A percentile compares a stretch with the other conserved stretches of the same genome.
phyloP scores from a whole-genome alignment of 2,797 vertebrate genomes.

The Gephyroberyx darwinii region DNA sequence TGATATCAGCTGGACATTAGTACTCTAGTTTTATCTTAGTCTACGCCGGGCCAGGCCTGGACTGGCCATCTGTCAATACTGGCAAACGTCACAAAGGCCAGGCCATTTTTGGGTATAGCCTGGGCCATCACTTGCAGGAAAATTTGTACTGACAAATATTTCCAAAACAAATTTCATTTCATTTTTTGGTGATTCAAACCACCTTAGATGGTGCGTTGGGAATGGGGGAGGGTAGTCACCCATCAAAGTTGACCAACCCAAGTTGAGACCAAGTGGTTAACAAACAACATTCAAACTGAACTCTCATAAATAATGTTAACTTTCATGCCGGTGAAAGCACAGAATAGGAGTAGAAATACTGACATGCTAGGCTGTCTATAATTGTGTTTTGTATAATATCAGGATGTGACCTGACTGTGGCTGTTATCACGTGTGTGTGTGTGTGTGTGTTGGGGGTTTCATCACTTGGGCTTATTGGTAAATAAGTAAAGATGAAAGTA shows the following conservation, averaged over 20 bases:
- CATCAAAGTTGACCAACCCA: too few species aligned
- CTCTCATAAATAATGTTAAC: background rate
- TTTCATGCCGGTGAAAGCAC: too few species aligned
- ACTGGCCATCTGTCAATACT: slow-evolving; percentile 59
- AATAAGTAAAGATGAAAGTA: too few species aligned
- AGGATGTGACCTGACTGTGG: too few species aligned
- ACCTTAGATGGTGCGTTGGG: background rate
- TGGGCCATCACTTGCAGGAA: slow-evolving; percentile 34
- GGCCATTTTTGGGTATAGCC: slow-evolving; percentile 42
- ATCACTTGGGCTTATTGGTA: too few species aligned
- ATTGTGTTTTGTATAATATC: too few species aligned
- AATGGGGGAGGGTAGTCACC: too few species aligned
- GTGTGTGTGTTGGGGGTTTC: too few species aligned
- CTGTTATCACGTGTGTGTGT: too few species aligned
- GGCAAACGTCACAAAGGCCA: slow-evolving; percentile 39
- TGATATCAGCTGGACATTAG: slow-evolving; percentile 61
- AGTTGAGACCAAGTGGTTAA: background rate
- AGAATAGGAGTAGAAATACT: too few species aligned
- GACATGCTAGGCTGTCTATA: too few species aligned
- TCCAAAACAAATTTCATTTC: slow-evolving; percentile 27
- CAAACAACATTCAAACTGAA: background rate
- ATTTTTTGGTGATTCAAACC: slow-evolving; percentile 2
- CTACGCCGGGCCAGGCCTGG: slow-evolving; percentile 52
- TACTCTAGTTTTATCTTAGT: slow-evolving; percentile 47
- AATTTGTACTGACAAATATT: slow-evolving; percentile 47